Percentiles rank a stretch among this genome's conserved stretches.
These are phyloP conservation scores for Deilephila elpenor DNA, from an alignment of 2,888 invertebrate species.

Conservation along the genomic window DNA sequence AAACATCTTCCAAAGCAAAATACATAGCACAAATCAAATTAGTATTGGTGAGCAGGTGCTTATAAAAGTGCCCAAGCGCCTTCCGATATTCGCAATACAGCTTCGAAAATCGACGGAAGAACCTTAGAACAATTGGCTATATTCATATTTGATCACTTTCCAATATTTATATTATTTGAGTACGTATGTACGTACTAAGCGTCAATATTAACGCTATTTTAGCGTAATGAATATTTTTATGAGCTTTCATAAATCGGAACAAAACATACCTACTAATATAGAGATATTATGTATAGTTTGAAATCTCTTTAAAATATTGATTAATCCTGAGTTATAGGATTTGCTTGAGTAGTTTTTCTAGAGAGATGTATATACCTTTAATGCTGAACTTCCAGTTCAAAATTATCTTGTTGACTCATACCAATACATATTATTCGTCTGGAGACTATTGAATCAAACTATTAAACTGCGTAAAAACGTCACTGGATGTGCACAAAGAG, in stretches of 20 bases:
- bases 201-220: not conserved
- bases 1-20: not conserved
- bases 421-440: not conserved
- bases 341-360: too few relatives aligned
- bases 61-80: not conserved
- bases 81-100: not conserved
- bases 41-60: constrained; percentile 10
- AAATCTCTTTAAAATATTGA: too few relatives aligned
- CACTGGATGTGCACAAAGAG: constrained; percentile 40
- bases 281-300: too few relatives aligned
- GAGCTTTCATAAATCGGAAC: too few relatives aligned
- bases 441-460: not conserved
- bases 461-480: constrained; percentile 21
- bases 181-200: not conserved
- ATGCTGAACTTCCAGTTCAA: not conserved
- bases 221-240: not conserved
- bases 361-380: too few relatives aligned
- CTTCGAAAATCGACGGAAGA: not conserved
- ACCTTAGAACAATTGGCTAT: too few relatives aligned
- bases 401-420: too few relatives aligned
- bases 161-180: not conserved
- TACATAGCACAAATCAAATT: not conserved
- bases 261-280: too few relatives aligned
- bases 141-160: not conserved
- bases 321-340: too few relatives aligned